Evolutionary conservation across 2,888 invertebrate species (phyloP).

Genomic region (Cetonia aurata): DNA sequence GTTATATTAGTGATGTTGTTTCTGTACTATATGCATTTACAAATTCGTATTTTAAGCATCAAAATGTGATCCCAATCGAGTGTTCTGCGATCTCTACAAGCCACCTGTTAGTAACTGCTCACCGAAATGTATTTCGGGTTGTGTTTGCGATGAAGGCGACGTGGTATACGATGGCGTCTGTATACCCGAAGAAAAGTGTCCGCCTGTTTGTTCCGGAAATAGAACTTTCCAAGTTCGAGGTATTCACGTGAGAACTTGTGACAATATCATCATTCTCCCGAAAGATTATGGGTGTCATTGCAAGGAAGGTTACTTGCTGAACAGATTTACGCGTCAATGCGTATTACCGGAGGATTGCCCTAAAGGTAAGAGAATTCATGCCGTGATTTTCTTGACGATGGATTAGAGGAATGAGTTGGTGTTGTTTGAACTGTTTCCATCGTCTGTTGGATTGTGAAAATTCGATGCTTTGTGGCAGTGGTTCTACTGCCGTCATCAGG

Average conservation of each 20-base stretch:
- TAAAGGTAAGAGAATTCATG: neutral
- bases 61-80: slow-evolving; percentile 39
- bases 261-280: neutral
- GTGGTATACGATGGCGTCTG: neutral
- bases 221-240: neutral
- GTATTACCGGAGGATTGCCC: neutral
- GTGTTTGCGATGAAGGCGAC: slow-evolving; percentile 28
- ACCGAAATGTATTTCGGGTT: slow-evolving; percentile 8
- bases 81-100: slow-evolving; percentile 23
- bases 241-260: slow-evolving; percentile 12
- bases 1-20: no score
- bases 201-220: neutral
- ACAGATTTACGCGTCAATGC: neutral
- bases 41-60: neutral
- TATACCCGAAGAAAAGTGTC: slow-evolving; percentile 6
- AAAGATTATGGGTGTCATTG: slow-evolving; percentile 4
- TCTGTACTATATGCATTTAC: no score
- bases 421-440: no score
- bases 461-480: no score
- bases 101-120: neutral
- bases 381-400: no score
- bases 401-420: no score
- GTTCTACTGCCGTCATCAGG: no score
- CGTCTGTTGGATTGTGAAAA: no score
- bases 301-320: slow-evolving; percentile 5